Evolutionary conservation across 92 coral and sea anemone species (phyloP).

Genomic region (Diadumene lineata): DNA sequence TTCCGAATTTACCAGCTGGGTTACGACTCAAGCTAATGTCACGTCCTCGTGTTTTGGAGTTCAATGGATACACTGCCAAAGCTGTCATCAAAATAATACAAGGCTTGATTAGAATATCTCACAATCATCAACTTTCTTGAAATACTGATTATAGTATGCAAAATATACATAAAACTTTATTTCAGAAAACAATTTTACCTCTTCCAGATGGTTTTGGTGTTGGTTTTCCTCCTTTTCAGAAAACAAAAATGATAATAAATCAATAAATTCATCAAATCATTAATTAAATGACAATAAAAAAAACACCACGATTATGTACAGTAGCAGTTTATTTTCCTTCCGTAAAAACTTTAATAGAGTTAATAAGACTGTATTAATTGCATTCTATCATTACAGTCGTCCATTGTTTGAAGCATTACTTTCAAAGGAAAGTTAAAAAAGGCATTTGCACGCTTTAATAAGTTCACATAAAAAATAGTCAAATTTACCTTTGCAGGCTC

Average conservation of each 20-base stretch:
- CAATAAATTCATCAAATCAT: no score
- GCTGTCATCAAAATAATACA: constrained; percentile 11
- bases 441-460: background rate
- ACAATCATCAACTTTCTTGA: background rate
- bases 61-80: background rate
- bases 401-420: no score
- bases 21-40: constrained; percentile 66
- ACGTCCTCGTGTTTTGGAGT: constrained; percentile 22
- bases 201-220: background rate
- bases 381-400: no score
- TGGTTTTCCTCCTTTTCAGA: background rate
- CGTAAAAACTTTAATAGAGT: no score
- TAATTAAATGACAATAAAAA: background rate
- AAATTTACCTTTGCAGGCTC: constrained; percentile 49
- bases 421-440: background rate
- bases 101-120: background rate
- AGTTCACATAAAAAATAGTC: background rate
- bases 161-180: background rate
- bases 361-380: no score
- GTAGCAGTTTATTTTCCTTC: background rate
- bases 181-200: background rate
- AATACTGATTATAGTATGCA: background rate
- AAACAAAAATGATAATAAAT: no score
- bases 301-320: background rate
- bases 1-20: constrained; percentile 24